Conservation (phyloP, 2,888 invertebrate species). For the Pediacus dermestoides region DNA sequence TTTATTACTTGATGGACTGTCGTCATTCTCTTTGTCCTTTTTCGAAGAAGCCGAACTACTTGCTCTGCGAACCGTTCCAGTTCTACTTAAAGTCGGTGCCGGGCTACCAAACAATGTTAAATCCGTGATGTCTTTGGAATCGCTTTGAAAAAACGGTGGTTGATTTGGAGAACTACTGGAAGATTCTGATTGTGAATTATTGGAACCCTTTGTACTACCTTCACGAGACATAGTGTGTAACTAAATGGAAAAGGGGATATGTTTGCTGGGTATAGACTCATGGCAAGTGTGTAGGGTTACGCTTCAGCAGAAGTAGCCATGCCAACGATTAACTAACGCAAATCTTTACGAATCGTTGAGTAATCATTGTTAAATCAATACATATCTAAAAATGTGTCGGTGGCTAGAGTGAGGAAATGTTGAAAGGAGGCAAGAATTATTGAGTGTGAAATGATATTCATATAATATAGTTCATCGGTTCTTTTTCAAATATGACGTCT, state of each 20-base stretch:
- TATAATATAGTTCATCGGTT: too few species aligned
- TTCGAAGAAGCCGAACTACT: slow-evolving; percentile 24
- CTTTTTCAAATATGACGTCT: too few species aligned
- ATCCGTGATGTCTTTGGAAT: slow-evolving; percentile 32
- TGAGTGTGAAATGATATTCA: too few species aligned
- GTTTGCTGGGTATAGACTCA: too few species aligned
- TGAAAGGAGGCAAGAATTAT: too few species aligned
- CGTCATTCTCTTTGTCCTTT: slow-evolving; percentile 15
- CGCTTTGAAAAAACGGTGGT: slow-evolving; percentile 37
- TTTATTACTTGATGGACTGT: slow-evolving; percentile 14
- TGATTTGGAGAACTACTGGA: slow-evolving; percentile 41
- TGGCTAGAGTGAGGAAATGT: too few species aligned
- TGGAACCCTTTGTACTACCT: slow-evolving; percentile 27
- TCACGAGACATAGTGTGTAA: slow-evolving; percentile 24
- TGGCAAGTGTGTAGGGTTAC: slow-evolving; percentile 19
- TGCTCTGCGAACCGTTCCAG: slow-evolving; percentile 44
- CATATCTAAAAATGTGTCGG: too few species aligned
- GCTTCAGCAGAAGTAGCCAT: slow-evolving; percentile 38
- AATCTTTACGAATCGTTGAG: slow-evolving; percentile 40
- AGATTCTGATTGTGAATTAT: slow-evolving; percentile 41
- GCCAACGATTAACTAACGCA: slow-evolving; percentile 44
- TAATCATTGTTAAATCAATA: slow-evolving; percentile 36
- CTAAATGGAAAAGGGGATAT: background rate
- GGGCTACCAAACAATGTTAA: slow-evolving; percentile 39
- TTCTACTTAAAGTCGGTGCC: slow-evolving; percentile 38